Conservation (phyloP, 2,888 invertebrate genomes). For the Hyppa rectilinea region DNA sequence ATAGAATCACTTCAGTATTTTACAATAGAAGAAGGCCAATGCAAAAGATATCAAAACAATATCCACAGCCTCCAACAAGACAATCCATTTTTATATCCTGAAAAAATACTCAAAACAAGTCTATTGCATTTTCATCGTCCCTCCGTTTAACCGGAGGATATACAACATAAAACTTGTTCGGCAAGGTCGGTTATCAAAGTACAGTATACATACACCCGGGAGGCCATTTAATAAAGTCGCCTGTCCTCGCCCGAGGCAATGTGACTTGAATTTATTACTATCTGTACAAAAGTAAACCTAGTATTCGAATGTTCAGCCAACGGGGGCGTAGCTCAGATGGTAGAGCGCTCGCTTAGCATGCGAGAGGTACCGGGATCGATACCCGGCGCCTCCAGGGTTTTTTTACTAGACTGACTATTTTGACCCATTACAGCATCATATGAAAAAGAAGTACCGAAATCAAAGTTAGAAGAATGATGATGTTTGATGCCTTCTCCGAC, state of each 20-base stretch:
- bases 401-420: background rate
- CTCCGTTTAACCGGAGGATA: constrained; percentile 39
- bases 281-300: constrained; percentile 49
- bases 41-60: constrained; percentile 2
- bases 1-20: background rate
- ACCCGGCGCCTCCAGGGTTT: constrained; percentile 86
- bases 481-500: background rate
- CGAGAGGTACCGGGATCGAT: constrained; percentile 90
- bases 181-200: constrained; percentile 54
- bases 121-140: constrained; percentile 41
- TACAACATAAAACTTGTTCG: constrained; percentile 37
- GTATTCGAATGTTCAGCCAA: constrained; percentile 73
- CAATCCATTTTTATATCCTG: constrained; percentile 9
- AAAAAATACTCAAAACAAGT: constrained; percentile 31
- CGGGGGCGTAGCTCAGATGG: constrained; percentile 86
- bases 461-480: background rate
- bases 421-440: background rate
- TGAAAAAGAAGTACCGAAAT: background rate
- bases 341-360: constrained; percentile 88
- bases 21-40: background rate
- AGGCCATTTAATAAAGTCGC: constrained; percentile 69
- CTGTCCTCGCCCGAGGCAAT: constrained; percentile 71
- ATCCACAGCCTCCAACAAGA: background rate
- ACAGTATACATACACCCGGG: constrained; percentile 43
- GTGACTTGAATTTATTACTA: constrained; percentile 68